A percentile compares a stretch with the other conserved stretches of the same genome.
Conservation (phyloP, 2,888 invertebrate genomes). For the Prosopocoilus inquinatus region DNA sequence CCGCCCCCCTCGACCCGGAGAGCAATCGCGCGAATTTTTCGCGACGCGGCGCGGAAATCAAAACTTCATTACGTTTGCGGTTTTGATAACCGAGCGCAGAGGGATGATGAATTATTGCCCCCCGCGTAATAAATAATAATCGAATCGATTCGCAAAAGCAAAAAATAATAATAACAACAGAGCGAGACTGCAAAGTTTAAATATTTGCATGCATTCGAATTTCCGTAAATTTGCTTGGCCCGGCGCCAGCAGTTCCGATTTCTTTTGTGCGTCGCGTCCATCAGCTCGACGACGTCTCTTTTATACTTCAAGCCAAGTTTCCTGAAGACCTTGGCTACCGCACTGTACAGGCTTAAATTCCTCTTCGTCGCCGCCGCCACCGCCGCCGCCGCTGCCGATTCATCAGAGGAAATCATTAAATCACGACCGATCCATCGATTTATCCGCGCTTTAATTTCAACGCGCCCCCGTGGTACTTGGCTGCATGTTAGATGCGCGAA, state of each 20-base stretch:
- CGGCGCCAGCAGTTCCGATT: slow-evolving; percentile 11
- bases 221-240: slow-evolving; percentile 21
- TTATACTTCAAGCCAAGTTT: no score
- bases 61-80: no score
- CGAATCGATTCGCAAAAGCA: no score
- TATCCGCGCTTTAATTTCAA: slow-evolving; percentile 14
- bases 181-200: background rate
- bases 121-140: no score
- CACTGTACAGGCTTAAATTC: background rate
- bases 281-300: slow-evolving; percentile 3
- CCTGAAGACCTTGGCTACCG: slow-evolving; percentile 10
- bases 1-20: no score
- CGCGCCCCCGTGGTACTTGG: background rate
- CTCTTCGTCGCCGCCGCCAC: slow-evolving; percentile 13
- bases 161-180: no score
- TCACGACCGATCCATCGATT: slow-evolving; percentile 9
- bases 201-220: slow-evolving; percentile 13
- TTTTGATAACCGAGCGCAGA: no score
- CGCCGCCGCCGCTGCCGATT: slow-evolving; percentile 15
- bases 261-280: background rate
- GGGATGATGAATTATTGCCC: no score
- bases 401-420: slow-evolving; percentile 23
- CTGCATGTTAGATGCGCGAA: background rate
- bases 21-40: no score
- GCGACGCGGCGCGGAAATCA: no score